Evolutionary conservation across 2,113 vertebrate species (phyloP).

Genomic region (Mastomys natalensis): DNA sequence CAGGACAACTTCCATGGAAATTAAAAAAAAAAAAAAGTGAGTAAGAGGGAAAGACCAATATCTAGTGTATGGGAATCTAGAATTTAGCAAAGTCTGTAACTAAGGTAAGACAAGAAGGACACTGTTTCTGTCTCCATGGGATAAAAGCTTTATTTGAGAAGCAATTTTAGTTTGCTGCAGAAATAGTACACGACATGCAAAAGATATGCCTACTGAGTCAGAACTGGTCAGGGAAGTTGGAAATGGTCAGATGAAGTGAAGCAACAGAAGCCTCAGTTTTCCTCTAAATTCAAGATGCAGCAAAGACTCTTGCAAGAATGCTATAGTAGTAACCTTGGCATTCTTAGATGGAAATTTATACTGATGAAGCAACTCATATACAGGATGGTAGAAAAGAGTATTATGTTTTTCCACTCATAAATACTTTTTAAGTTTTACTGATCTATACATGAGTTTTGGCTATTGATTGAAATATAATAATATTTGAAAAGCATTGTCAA

Average conservation of each 20-base stretch:
- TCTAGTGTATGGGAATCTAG: not conserved
- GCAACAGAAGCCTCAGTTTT: not conserved
- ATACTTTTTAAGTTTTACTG: not conserved
- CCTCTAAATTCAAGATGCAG: not conserved
- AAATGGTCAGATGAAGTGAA: not conserved
- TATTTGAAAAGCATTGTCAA: not conserved
- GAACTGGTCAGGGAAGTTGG: not conserved
- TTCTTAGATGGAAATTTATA: not conserved
- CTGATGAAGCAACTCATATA: not conserved
- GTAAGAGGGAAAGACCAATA: not conserved
- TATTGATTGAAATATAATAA: not conserved
- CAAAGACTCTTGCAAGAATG: not conserved
- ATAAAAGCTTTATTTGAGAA: not conserved
- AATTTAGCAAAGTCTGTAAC: accelerated
- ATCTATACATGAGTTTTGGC: not conserved
- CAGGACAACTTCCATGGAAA: not conserved
- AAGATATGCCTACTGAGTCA: not conserved
- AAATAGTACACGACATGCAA: not conserved
- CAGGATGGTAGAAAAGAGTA: not conserved
- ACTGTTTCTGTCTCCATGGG: not conserved
- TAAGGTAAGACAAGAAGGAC: not conserved
- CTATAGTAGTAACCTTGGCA: not conserved
- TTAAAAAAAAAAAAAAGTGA: not conserved
- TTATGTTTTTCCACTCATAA: not conserved
- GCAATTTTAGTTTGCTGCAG: not conserved